Evolutionary conservation across 2,113 vertebrate genomes (phyloP), one percentile per base, ranked within the genome.

Genomic region (Sterna hirundo): DNA sequence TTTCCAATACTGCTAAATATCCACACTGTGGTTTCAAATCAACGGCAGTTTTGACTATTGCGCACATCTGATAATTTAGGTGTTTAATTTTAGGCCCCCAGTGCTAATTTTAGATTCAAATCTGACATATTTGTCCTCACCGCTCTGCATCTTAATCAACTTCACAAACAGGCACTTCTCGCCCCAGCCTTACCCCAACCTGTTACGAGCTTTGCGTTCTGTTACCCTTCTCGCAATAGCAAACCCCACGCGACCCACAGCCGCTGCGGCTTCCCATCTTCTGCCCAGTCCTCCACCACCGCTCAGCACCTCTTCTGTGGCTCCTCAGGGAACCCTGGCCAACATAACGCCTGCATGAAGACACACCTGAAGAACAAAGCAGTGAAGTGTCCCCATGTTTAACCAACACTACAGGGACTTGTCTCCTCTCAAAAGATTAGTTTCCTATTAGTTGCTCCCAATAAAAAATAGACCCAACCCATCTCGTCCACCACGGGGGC

Each of bases 121-220:
- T 84, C 89, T 91, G 70, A 92, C 91, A 94, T 83, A 79, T 87
- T 76, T 93, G 25, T 82, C 86, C 79, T 93, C 55, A 25, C 64
- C 62, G 69, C 51, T 97, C 68, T 94, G 96, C 91, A 87, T 96
- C 30, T 94, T 85, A 88, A 95, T 88, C n/a, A 92, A 7, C 51
- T 61, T 49, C 66, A 68, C 27, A 40, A 62, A 51, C 26, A 82
- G 36, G 40, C 16, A 20, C 30, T 57, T 83, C 68, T 70, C 14
- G 1, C 19, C 75, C 52, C 49, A 52, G 47, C 36, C 61, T 34
- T 57, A 61, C 25, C 79, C 58, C 54, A 54, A 21, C 5, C 69
- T 76, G 42, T 23, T 26, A 38, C 1, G 4, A 85, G 34, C 32
- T 44, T 4, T 26, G 2, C 1, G 2, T 36, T 49, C 71, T n/a